Evolutionary conservation across 2,113 vertebrate genomes (phyloP), one percentile per base, ranked within the genome.

Genomic region (Pachycephala philippinensis): DNA sequence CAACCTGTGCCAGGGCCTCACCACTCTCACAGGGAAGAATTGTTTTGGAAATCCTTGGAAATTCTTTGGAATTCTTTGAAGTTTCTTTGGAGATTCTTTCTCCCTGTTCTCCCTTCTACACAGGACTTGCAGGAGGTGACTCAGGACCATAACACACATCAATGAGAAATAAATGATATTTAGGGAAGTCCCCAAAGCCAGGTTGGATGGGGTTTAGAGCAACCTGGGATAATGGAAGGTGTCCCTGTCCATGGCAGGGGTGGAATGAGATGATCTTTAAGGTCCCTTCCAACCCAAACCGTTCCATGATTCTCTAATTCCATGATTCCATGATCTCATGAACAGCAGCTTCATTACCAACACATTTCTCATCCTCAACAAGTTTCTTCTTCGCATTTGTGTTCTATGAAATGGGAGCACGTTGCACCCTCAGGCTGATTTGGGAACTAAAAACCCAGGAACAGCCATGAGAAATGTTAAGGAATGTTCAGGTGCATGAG

Each of bases 121-220:
- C 14, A 71, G 21, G 11, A 15, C 26, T 50, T 79, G 18, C 1
- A 3, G 21, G 57, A 60, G 8, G 27, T 60, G n/a, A 35, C 49
- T 47, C 4, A 7, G n/a, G 27, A 53, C 65, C 40, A 8, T 20
- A 84, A 40, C 3, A 2, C 31, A 7, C 19, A 10, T 4, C 4
- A 6, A 4, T 74, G 90, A 91, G 45, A 57, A n/a, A n/a, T n/a
- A n/a, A n/a, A n/a, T n/a, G n/a, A n/a, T 47, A 49, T 23, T 14
- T 30, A 30, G 54, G 40, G 40, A 16, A 61, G 12, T 42, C 3
- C 0, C 1, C 47, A 15, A 19, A 47, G 30, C 14, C 30, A 40
- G 21, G 10, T 0, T 61, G 70, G 40, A 40, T 0, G 0, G 16
- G 17, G 17, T 1, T 61, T 61, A 40, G 47, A 69, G 17, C 17